These are phyloP conservation scores for Onychomys leucogaster DNA, from an alignment of 2,797 vertebrate genomes.

Conservation along the genomic window DNA sequence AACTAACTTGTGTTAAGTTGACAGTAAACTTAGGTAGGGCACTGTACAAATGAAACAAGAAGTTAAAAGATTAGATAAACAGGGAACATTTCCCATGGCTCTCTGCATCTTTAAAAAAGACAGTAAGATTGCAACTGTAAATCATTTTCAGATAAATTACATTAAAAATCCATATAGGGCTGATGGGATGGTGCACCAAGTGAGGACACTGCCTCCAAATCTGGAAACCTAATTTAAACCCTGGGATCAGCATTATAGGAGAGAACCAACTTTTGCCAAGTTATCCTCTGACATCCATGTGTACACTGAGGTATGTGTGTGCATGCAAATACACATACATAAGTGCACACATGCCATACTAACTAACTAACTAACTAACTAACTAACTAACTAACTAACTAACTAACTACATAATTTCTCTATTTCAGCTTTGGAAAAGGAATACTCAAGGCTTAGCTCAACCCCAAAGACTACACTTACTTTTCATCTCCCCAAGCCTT, in stretches of 20 bases:
- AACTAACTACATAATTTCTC: background rate
- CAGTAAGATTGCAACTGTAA: background rate
- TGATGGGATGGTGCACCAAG: background rate
- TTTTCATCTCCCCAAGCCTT: background rate
- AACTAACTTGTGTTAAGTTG: background rate
- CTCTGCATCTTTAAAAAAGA: conserved; percentile 4
- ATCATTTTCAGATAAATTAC: conserved; percentile 20
- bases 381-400: too few species aligned
- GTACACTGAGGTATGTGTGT: background rate
- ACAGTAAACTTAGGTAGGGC: background rate
- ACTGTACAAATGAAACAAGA: background rate
- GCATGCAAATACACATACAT: background rate
- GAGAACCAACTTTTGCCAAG: background rate
- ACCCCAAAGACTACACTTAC: background rate
- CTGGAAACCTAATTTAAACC: background rate
- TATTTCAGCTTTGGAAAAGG: background rate
- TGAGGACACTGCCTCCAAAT: background rate
- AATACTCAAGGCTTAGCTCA: background rate
- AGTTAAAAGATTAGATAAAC: background rate
- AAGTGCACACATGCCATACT: accelerated
- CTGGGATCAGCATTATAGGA: background rate
- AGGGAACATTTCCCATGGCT: background rate
- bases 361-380: too few species aligned
- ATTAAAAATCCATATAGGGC: background rate
- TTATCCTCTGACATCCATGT: background rate